These are phyloP conservation scores for Cyaniris semiargus DNA, from an alignment of 2,888 invertebrate genomes.

Conservation along the genomic window DNA sequence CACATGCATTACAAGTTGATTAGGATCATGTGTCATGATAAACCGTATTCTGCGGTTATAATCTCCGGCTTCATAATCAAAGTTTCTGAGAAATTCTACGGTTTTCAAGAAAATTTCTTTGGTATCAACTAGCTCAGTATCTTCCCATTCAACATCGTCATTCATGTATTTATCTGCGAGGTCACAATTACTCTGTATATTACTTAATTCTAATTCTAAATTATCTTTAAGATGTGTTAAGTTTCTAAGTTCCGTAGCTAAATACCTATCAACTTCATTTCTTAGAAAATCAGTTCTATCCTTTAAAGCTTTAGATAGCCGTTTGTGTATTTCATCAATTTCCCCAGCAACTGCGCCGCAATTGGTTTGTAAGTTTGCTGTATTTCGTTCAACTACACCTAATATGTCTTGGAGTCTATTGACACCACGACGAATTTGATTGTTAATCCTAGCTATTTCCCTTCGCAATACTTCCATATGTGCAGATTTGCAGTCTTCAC, in stretches of 20 bases:
- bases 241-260: conserved; percentile 92
- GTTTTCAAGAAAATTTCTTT: conserved; percentile 98
- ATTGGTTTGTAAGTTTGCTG: conserved; percentile 92
- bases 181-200: conserved; percentile 98
- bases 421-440: conserved; percentile 92
- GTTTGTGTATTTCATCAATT: conserved; percentile 94
- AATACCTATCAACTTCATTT: conserved; percentile 95
- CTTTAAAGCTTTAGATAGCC: conserved; percentile 92
- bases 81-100: conserved; percentile 96
- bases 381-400: conserved; percentile 92
- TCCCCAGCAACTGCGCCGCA: conserved; percentile 95
- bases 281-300: conserved; percentile 93
- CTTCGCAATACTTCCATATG: conserved; percentile 97
- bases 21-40: conserved; percentile 94
- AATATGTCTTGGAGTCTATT: conserved; percentile 94
- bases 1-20: conserved; percentile 92
- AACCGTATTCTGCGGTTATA: conserved; percentile 92
- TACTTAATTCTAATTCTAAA: conserved; percentile 95
- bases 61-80: conserved; percentile 95
- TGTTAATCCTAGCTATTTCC: conserved; percentile 93
- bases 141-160: conserved; percentile 94
- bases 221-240: conserved; percentile 94
- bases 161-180: conserved; percentile 96
- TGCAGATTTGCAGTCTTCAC: conserved; percentile 96
- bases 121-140: conserved; percentile 95